A percentile compares a stretch with the other conserved stretches of the same genome.
These are phyloP conservation scores for Drosophila rellima DNA, from an alignment of 2,888 invertebrate genomes.

Conservation along the genomic window DNA sequence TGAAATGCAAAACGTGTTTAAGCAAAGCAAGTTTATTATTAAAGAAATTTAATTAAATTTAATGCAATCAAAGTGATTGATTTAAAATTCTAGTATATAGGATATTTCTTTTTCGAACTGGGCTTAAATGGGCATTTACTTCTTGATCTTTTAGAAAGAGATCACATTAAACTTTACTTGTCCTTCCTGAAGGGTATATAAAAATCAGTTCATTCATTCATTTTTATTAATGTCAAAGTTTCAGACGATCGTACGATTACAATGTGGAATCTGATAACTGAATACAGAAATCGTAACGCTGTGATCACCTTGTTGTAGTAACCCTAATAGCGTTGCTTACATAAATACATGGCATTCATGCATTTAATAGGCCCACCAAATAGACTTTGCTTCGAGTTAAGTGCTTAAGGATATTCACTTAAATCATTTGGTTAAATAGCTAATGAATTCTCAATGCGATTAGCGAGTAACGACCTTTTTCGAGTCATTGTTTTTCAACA, in stretches of 20 bases:
- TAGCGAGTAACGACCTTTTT: slow-evolving; percentile 14
- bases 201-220: background rate
- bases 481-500: slow-evolving; percentile 8
- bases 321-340: slow-evolving; percentile 18
- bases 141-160: slow-evolving; percentile 1
- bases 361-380: background rate
- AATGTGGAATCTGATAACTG: slow-evolving; percentile 6
- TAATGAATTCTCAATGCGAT: slow-evolving; percentile 32
- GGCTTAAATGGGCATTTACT: background rate
- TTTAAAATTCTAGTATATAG: background rate
- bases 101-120: background rate
- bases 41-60: slow-evolving; percentile 33
- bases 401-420: slow-evolving; percentile 17
- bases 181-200: slow-evolving; percentile 34
- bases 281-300: slow-evolving; percentile 17
- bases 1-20: slow-evolving; percentile 33
- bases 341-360: background rate
- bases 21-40: slow-evolving; percentile 11
- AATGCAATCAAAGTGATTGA: slow-evolving; percentile 27
- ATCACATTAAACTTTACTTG: slow-evolving; percentile 11
- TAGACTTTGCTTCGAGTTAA: slow-evolving; percentile 4
- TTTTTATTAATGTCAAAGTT: background rate
- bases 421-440: slow-evolving; percentile 13
- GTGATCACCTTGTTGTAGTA: slow-evolving; percentile 9
- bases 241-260: slow-evolving; percentile 9